Evolutionary conservation across 2,888 invertebrate species (phyloP), one percentile per base, ranked within the genome.

Genomic region (Luperina nickerlii): DNA sequence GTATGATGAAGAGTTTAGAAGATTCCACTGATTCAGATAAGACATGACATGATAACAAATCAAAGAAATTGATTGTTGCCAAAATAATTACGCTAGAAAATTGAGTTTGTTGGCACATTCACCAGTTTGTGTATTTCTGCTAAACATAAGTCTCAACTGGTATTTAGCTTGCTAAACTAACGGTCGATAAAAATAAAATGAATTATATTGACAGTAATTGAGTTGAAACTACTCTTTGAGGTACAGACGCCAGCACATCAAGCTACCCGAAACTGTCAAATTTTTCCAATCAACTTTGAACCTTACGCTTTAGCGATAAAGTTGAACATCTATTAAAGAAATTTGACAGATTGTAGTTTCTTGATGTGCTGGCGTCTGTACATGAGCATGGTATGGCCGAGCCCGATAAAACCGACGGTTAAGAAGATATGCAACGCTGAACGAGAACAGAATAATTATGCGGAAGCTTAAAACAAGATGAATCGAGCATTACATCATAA

Each of bases 1-100:
- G n/a, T 71, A 57, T 84, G 54, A 84, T 70, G 13, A 57, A 71
- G 32, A 54, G 32, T 27, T 9, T 24, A 24, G 8, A 66, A 51
- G 11, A 45, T 72, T 32, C 38, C 24, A 69, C 27, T 0, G 24
- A 38, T 24, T 65, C 11, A 65, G 65, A 65, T 65, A 4, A 24
- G 11, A 5, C 20, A 11, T 11, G 65, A 38, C 38, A 38, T 38
- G 11, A 1, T 15, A 32, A 15, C 27, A 27, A 62, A 62, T 13
- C 27, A 27, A 27, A 62, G 2, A 62, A 27, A 15, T 15, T 7
- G 27, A 7, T 7, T n/a, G 2, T 62, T 15, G 1, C 62, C 62
- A 27, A 8, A 62, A 62, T 27, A 62, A 27, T 27, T 27, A 7
- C 62, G 27, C 38, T 20, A 5, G 38, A 0, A 20, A 65, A 68